These are phyloP conservation scores for Alouatta caraya DNA, from an alignment of 2,797 vertebrate species.

Conservation along the genomic window DNA sequence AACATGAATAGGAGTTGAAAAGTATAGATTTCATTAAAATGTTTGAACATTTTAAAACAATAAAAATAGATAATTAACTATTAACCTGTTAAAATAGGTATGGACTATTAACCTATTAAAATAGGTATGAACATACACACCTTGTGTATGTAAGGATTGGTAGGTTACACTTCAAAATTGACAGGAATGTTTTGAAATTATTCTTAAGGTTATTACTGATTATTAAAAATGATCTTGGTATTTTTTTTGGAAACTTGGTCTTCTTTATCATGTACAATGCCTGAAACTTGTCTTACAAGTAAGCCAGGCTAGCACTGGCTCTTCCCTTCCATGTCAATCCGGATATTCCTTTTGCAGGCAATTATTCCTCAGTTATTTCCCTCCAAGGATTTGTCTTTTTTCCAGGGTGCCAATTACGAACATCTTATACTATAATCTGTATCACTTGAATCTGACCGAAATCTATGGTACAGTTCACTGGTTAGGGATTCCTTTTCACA, in stretches of 20 bases:
- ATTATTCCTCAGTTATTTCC: slow-evolving; percentile 2
- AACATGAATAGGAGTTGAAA: neutral
- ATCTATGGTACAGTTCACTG: neutral
- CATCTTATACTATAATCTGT: neutral
- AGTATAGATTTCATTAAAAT: neutral
- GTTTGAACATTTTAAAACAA: neutral
- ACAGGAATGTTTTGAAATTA: neutral
- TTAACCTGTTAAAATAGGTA: neutral
- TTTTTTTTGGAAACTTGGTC: neutral
- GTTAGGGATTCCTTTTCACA: neutral
- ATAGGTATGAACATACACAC: neutral
- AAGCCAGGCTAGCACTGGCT: neutral
- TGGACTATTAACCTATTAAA: neutral
- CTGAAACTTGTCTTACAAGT: slow-evolving; percentile 21
- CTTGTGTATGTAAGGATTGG: neutral
- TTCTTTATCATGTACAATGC: neutral
- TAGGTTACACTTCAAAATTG: neutral
- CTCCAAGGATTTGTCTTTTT: slow-evolving; percentile 10
- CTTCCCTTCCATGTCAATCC: neutral
- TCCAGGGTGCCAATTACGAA: neutral
- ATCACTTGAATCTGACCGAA: neutral
- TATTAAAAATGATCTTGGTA: neutral
- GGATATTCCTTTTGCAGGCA: neutral
- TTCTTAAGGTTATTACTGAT: neutral
- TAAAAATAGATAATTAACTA: neutral